Base-by-base conservation (phyloP, 2,888 invertebrate species). In the Papilio elwesi region DNA sequence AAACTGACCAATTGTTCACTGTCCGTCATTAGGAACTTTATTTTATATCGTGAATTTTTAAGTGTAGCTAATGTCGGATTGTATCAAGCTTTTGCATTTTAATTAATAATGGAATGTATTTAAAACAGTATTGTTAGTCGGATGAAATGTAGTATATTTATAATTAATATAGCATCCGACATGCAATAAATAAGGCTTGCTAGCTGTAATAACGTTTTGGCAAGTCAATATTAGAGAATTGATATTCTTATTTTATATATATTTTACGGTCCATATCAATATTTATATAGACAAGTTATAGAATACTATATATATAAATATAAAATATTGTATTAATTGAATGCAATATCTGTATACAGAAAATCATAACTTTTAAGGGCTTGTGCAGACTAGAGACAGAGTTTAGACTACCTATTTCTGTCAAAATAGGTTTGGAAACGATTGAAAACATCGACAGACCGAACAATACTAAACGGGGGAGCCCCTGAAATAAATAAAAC, bases 121-220 rank as follows among this genome's bases (percentile, higher is more conserved):
- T 53, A 15, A 57, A 68, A 64, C 38, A 38, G 13, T 57, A 51
- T 49, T 66, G 57, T 71, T 59, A 59, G n/a, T n/a, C n/a, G n/a
- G n/a, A 26, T 26, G 26, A 2, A 26, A 26, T 26, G 4, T 26
- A 49, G 65, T 70, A 66, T 15, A 49, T 49, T 62, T 36, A 15
- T 38, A 64, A 13, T 55, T 55, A 67, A 55, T 68, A 12, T 67
- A 52, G 43, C 53, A n/a, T 52, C 53, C 12, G 1, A 13, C 53
- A 55, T 68, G 55, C 43, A 48, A 68, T 55, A 52, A 51, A 36
- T 15, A n/a, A 65, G 26, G 13, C 51, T 7, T 49, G 38, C 13
- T 52, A 36, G 52, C 15, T 66, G 38, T 59, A 59, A 59, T 62
- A 38, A 49, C 0, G 43, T 43, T 43, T 43, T 7, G 7, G 43